Percentiles rank a stretch among this genome's conserved stretches.
phyloP scores from a whole-genome alignment of 1,140 invertebrate genomes.

The Drosophila aff. region DNA sequence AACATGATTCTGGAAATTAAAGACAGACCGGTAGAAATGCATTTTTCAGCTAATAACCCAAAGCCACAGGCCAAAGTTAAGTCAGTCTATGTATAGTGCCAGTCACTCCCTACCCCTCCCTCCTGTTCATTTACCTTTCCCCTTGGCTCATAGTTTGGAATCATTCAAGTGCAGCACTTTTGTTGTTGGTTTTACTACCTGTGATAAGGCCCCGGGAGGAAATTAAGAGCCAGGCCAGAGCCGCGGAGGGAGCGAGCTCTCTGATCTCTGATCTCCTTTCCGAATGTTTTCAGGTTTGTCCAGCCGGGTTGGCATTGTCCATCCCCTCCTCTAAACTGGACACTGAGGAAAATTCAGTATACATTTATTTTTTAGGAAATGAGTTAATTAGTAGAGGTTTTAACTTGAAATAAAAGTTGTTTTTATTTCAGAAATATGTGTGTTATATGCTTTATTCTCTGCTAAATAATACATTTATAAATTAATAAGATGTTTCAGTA shows the following conservation, averaged over 20 bases:
- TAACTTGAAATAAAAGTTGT: background rate
- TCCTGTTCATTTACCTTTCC: background rate
- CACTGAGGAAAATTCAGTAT: constrained; percentile 1
- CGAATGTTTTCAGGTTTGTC: constrained; percentile 49
- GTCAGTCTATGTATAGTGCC: constrained; percentile 26
- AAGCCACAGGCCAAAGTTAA: constrained; percentile 31
- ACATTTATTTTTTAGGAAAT: background rate
- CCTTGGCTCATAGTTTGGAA: constrained; percentile 20
- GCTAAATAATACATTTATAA: background rate
- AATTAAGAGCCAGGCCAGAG: constrained; percentile 35
- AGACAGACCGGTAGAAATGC: constrained; percentile 25
- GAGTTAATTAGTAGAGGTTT: background rate
- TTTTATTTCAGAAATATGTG: background rate
- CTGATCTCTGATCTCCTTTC: constrained; percentile 73
- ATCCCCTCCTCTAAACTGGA: constrained; percentile 9
- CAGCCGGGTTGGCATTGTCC: constrained; percentile 23
- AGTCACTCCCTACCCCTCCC: constrained; percentile 20
- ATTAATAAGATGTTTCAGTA: too few relatives aligned
- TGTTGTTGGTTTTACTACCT: constrained; percentile 69
- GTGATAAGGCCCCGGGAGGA: constrained; percentile 61
- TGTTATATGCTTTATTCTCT: background rate
- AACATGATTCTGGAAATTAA: constrained; percentile 55
- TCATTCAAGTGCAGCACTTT: constrained; percentile 73
- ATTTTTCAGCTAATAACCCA: constrained; percentile 74
- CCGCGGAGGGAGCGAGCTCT: constrained; percentile 44